phyloP scores from a whole-genome alignment of 2,113 vertebrate species.

The Anhinga rufa region DNA sequence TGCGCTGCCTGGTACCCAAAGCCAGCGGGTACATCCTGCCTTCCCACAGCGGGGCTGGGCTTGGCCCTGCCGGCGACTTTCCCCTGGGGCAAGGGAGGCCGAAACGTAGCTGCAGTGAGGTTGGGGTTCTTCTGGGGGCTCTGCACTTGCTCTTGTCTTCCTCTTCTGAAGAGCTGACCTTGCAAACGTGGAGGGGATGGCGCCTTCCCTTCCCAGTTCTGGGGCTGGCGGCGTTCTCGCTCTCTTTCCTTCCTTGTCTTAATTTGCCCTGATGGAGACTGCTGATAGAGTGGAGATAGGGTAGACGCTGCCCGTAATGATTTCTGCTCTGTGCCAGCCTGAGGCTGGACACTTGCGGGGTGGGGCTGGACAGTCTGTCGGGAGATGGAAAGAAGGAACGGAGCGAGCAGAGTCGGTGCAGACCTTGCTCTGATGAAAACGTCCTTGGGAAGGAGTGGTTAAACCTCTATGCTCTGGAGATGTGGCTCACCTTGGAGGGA shows the following conservation, averaged over 20 bases:
- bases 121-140: neutral
- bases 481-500: neutral
- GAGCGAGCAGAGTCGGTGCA: neutral
- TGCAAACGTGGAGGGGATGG: neutral
- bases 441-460: neutral
- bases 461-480: neutral
- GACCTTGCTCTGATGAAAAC: constrained; percentile 7
- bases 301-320: neutral
- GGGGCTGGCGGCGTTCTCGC: neutral
- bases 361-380: neutral
- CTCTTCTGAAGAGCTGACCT: neutral
- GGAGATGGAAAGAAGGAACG: neutral
- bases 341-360: neutral
- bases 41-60: neutral
- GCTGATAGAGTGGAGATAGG: neutral
- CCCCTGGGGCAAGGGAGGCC: neutral
- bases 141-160: neutral
- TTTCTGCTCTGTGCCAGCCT: neutral
- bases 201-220: neutral
- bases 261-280: neutral
- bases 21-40: neutral
- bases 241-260: neutral
- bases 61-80: neutral
- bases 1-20: neutral
- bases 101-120: neutral